These are phyloP conservation scores for Agrilus biguttatus DNA, from an alignment of 2,888 invertebrate species.

Conservation along the genomic window DNA sequence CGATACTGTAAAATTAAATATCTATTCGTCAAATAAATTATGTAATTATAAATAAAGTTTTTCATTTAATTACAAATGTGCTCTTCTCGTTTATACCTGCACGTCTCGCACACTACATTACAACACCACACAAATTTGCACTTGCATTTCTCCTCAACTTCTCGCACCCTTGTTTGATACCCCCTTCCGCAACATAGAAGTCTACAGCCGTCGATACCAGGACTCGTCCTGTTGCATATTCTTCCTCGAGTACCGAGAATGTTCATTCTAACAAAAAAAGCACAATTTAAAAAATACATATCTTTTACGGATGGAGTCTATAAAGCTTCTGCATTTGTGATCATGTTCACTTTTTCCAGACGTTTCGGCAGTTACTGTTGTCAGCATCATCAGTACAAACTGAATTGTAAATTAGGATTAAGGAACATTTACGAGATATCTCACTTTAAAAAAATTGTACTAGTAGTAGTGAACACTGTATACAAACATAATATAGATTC, in stretches of 20 bases:
- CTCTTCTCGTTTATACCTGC: conserved; percentile 64
- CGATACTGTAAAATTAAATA: no score
- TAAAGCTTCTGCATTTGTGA: no score
- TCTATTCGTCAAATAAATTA: not conserved
- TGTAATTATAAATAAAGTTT: conserved; percentile 8
- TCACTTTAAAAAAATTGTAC: no score
- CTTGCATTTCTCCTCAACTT: conserved; percentile 76
- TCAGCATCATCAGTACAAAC: no score
- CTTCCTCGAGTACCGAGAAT: conserved; percentile 73
- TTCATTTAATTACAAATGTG: conserved; percentile 64
- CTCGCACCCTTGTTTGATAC: conserved; percentile 67
- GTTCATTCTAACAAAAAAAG: conserved; percentile 45
- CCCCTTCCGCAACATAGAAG: conserved; percentile 81
- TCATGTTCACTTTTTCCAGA: not conserved
- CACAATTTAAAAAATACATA: no score
- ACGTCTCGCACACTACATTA: conserved; percentile 71
- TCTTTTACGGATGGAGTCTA: no score
- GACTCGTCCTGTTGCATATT: conserved; percentile 70
- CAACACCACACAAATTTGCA: conserved; percentile 90
- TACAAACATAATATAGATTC: no score
- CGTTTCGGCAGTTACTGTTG: not conserved
- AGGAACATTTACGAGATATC: no score
- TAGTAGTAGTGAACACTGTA: no score
- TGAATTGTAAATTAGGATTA: no score
- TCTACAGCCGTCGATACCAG: conserved; percentile 74